Percentiles rank a stretch among this genome's conserved stretches.
Conservation (phyloP, 2,888 invertebrate genomes). For the Acanthosoma haemorrhoidale region DNA sequence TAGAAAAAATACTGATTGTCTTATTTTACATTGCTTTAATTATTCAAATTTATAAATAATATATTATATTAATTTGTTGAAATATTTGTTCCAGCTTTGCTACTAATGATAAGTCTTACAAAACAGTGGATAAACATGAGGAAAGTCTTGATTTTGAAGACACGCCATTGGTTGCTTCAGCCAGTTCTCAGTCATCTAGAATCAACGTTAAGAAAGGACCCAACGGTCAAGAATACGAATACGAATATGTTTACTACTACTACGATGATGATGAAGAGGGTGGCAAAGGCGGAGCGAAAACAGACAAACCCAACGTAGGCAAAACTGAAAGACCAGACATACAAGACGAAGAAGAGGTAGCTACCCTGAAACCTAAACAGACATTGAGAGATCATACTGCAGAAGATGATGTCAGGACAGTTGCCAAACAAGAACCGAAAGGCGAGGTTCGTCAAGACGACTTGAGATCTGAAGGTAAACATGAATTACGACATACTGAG, state of each 20-base stretch:
- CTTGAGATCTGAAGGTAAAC: background rate
- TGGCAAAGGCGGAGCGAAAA: conserved; percentile 21
- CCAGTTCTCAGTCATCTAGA: conserved; percentile 54
- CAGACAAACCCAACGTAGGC: conserved; percentile 16
- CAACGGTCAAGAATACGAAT: conserved; percentile 85
- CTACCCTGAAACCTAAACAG: background rate
- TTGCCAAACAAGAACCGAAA: background rate
- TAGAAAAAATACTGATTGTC: too few species aligned
- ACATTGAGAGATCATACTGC: background rate
- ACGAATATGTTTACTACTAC: conserved; percentile 87
- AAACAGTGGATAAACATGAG: conserved; percentile 30
- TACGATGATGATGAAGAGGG: conserved; percentile 70
- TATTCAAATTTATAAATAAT: too few species aligned
- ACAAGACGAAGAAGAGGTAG: background rate
- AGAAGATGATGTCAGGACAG: background rate
- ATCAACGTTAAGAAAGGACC: conserved; percentile 76
- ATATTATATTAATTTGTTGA: too few species aligned
- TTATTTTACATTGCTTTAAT: too few species aligned
- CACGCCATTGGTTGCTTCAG: conserved; percentile 36
- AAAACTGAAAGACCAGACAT: conserved; percentile 14
- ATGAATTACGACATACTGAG: background rate
- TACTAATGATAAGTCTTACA: background rate
- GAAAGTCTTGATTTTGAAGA: conserved; percentile 44
- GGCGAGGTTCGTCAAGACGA: conserved; percentile 17
- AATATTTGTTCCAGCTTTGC: conserved; percentile 32